These are phyloP conservation scores for Plecotus auritus DNA, from an alignment of 2,113 vertebrate genomes.

Conservation along the genomic window DNA sequence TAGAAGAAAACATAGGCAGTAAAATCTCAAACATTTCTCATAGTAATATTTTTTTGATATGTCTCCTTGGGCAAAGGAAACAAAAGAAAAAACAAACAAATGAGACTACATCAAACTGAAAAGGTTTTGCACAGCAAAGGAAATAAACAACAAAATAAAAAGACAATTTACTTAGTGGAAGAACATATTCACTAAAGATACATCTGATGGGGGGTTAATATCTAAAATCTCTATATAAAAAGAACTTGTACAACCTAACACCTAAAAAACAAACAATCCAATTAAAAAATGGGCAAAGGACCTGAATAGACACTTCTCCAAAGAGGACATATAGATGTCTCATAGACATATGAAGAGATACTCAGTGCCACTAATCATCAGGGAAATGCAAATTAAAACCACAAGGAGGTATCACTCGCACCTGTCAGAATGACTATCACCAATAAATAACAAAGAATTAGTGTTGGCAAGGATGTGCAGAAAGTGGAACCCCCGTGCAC, in stretches of 20 bases:
- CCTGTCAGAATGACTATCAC: neutral
- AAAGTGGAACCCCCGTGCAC: no score
- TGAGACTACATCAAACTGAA: neutral
- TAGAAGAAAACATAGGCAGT: neutral
- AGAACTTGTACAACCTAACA: neutral
- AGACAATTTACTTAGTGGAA: neutral
- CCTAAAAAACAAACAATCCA: neutral
- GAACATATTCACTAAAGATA: neutral
- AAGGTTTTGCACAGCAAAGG: neutral
- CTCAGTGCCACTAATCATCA: neutral
- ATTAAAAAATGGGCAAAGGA: neutral
- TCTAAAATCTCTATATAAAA: neutral
- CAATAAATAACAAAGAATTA: neutral
- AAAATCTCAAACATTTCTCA: neutral
- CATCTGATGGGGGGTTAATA: neutral
- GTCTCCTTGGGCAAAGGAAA: neutral
- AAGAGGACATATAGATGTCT: neutral
- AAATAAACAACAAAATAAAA: neutral
- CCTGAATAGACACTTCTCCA: neutral
- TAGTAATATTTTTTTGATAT: neutral
- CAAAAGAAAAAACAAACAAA: neutral
- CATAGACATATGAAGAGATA: neutral
- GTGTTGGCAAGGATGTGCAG: neutral
- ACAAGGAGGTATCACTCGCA: neutral
- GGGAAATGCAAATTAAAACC: neutral